Base-by-base conservation (phyloP, 2,888 invertebrate genomes). In the Phyllotreta cruciferae region DNA sequence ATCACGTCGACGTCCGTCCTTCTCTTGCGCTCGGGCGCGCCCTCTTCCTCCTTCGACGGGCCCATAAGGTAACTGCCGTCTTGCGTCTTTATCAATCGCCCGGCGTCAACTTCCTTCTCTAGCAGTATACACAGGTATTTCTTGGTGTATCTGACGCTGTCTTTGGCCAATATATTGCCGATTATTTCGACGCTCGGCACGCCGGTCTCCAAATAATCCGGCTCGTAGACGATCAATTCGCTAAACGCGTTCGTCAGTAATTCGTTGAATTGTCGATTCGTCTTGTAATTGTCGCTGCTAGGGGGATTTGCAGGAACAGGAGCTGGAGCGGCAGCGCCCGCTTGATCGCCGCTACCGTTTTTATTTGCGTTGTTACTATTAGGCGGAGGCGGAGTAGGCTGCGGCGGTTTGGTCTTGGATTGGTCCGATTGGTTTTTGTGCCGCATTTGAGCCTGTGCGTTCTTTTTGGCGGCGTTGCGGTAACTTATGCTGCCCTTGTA, bases 401-500 rank as follows among this genome's bases (percentile, higher is more conserved):
- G 24, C 57, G 60, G 9, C 1, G 41, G 10, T 66, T 54, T 41
- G 54, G 50, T 35, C 10, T 42, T 8, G 41, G 66, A 44, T 56
- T 62, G 49, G 7, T 55, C 60, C 47, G 52, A 39, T 9, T 49
- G 49, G 44, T 63, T 61, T 67, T 77, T 71, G 53, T 70, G 77
- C 68, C 80, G 75, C 81, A 86, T 87, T 86, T 90, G 79, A 56
- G 78, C 78, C 70, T 75, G 79, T 56, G 78, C 78, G 70, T 75
- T 78, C 71, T 81, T 82, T 84, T 88, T 92, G 55, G 90, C 88
- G 52, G 92, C 90, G 83, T 92, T 92, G 74, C 93, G 85, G 79
- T 93, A 93, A 82, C 92, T 92, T 71, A 90, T 90, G 82, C 88
- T 91, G 74, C 93, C 93, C 82, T 93, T 94, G 80, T 93, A 93